These are phyloP conservation scores for Eristalis tenax DNA, from an alignment of 2,888 invertebrate species.

Conservation along the genomic window DNA sequence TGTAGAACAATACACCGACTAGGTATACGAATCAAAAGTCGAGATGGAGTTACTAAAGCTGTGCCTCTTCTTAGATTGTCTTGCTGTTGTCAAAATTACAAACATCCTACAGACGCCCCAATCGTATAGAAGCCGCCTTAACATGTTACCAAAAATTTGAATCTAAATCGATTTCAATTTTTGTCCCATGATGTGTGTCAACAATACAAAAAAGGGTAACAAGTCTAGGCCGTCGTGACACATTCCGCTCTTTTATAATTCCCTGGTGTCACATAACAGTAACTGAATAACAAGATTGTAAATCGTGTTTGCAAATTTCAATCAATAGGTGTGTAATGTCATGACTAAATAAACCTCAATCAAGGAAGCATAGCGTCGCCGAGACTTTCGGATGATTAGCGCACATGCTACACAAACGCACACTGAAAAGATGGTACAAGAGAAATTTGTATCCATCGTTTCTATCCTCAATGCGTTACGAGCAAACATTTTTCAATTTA, in stretches of 20 bases:
- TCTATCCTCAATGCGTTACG: constrained; percentile 17
- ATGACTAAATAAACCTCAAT: not conserved
- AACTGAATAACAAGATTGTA: not conserved
- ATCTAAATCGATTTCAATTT: not conserved
- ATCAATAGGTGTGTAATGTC: not conserved
- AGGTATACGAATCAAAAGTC: no score
- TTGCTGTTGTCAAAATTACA: no score
- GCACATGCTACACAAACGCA: not conserved
- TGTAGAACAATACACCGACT: no score
- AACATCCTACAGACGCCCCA: no score
- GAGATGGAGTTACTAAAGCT: no score
- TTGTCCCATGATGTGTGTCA: not conserved
- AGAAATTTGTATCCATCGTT: constrained; percentile 24
- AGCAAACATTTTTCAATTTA: constrained; percentile 32
- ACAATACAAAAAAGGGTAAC: not conserved
- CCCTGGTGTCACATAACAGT: not conserved
- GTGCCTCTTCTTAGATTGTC: no score
- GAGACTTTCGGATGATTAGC: not conserved
- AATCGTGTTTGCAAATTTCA: not conserved
- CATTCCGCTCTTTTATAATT: not conserved
- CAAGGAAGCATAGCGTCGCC: not conserved
- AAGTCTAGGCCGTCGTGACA: not conserved
- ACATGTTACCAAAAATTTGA: not conserved
- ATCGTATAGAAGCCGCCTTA: not conserved
- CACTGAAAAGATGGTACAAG: not conserved